Percentiles rank a stretch among this genome's conserved stretches.
Conservation (phyloP, 2,797 vertebrate species). For the Amazona ochrocephala region DNA sequence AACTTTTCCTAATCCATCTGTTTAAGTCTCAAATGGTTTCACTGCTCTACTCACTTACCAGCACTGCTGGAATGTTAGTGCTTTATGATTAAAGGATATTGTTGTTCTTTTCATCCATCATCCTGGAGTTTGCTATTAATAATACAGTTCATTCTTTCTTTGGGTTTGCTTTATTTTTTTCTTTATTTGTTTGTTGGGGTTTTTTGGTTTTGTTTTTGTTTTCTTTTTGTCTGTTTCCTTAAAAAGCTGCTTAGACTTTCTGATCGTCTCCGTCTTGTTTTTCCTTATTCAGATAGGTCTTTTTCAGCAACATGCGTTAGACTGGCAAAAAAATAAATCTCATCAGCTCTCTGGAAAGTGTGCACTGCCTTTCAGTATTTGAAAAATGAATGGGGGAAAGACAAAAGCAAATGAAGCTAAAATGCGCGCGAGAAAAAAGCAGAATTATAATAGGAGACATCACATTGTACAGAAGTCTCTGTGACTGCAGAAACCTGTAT, state of each 20-base stretch:
- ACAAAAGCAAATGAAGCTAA: conserved; percentile 55
- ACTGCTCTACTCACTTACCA: conserved; percentile 66
- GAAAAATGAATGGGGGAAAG: conserved; percentile 51
- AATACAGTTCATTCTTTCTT: conserved; percentile 11
- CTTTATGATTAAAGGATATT: conserved; percentile 76
- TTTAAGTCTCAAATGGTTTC: conserved; percentile 77
- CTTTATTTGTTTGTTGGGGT: too few relatives aligned
- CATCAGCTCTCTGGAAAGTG: conserved; percentile 7
- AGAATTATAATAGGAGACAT: background rate
- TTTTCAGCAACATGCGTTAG: conserved; percentile 44
- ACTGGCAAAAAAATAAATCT: background rate
- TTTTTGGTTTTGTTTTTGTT: too few relatives aligned
- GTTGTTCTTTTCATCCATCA: conserved; percentile 76
- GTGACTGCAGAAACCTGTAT: background rate
- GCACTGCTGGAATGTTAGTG: conserved; percentile 73
- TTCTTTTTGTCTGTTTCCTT: background rate
- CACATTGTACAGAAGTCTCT: background rate
- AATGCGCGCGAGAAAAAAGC: background rate
- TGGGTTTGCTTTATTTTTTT: background rate
- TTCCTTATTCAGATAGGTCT: conserved; percentile 21
- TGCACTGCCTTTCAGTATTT: conserved; percentile 14
- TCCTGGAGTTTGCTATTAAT: conserved; percentile 72
- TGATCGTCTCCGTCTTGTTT: conserved; percentile 21
- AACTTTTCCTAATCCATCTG: conserved; percentile 75
- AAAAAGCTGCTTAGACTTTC: conserved; percentile 54